Percentiles rank a stretch among this genome's conserved stretches.
Conservation (phyloP, 2,113 vertebrate species). For the Galeopterus variegatus region DNA sequence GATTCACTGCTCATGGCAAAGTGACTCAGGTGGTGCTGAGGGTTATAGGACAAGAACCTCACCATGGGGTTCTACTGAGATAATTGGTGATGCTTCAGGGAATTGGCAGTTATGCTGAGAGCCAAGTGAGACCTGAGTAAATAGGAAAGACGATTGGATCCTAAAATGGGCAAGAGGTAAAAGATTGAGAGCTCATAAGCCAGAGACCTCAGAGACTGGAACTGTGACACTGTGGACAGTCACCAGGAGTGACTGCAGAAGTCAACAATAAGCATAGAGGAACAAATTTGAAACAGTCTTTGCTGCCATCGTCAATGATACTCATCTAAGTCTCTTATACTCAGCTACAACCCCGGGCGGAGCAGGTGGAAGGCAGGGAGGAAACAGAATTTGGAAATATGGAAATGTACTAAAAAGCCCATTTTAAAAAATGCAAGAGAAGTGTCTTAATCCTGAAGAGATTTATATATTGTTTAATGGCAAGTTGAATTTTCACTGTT, state of each 20-base stretch:
- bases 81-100: background rate
- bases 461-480: background rate
- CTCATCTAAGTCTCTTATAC: background rate
- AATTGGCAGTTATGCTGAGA: background rate
- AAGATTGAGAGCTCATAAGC: background rate
- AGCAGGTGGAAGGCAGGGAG: background rate
- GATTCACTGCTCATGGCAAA: background rate
- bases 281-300: too few relatives aligned
- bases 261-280: background rate
- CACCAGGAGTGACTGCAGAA: background rate
- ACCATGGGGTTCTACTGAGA: background rate
- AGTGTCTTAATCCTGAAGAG: background rate
- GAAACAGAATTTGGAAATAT: background rate
- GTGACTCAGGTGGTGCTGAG: accelerated
- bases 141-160: background rate
- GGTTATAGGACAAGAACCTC: background rate
- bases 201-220: background rate
- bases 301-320: accelerated
- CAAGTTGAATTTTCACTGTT: background rate
- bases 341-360: background rate
- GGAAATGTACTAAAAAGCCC: background rate
- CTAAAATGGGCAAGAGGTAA: background rate
- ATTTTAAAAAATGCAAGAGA: background rate
- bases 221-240: too few relatives aligned
- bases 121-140: background rate